Evolutionary conservation across 2,113 vertebrate genomes (phyloP).

Genomic region (Corydoras maculifer): DNA sequence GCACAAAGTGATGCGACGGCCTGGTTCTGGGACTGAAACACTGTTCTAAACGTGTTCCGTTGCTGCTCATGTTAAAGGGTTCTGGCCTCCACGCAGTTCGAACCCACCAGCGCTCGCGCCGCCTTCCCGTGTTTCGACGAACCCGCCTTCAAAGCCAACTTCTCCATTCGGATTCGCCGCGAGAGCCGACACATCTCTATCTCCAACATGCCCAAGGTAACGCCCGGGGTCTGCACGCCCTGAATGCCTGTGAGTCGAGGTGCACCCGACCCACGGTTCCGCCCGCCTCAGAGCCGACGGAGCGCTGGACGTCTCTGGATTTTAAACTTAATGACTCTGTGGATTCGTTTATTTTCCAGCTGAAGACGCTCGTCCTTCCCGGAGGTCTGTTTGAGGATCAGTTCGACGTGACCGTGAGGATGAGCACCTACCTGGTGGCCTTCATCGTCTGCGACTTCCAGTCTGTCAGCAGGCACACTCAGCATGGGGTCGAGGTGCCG

Average conservation of each 20-base stretch:
- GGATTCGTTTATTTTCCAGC: constrained; percentile 50
- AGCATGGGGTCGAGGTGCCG: constrained; percentile 77
- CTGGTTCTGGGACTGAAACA: background rate
- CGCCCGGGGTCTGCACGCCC: no score
- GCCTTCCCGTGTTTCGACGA: constrained; percentile 91
- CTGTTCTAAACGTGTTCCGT: background rate
- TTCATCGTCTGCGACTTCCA: constrained; percentile 86
- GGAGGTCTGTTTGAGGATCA: constrained; percentile 78
- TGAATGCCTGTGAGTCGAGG: no score
- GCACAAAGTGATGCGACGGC: no score
- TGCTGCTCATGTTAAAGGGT: constrained; percentile 53
- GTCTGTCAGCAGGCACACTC: constrained; percentile 77
- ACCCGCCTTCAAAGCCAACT: constrained; percentile 83
- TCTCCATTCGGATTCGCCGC: constrained; percentile 71
- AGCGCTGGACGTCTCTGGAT: no score
- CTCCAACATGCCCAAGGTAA: constrained; percentile 86
- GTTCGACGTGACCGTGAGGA: constrained; percentile 80
- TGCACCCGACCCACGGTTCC: no score
- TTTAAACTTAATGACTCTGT: background rate
- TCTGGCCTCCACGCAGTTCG: constrained; percentile 83
- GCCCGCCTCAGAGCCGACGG: no score
- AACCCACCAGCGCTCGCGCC: constrained; percentile 78
- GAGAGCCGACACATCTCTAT: constrained; percentile 71
- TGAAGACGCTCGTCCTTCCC: constrained; percentile 67
- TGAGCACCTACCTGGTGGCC: constrained; percentile 90